Evolutionary conservation across 2,888 invertebrate genomes (phyloP), one percentile per base, ranked within the genome.

Genomic region (Caenorhabditis panamensis): DNA sequence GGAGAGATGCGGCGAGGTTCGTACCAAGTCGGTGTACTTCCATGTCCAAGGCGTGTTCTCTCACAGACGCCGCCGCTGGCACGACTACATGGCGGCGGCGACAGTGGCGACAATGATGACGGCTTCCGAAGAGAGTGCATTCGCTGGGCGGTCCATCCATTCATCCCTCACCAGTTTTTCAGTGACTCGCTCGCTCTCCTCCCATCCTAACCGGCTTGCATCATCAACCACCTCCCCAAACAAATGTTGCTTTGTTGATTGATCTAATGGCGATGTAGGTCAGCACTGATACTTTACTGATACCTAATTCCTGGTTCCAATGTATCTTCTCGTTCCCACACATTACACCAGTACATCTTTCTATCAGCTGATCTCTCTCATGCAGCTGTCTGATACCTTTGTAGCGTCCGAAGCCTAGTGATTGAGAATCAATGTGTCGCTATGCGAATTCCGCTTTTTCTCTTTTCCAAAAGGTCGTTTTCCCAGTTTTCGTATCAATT

Each of bases 11-110:
- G 5, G 28, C 13, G 28, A 36, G 61, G 37, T 20, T 58, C 58
- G 73, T 64, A 75, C 75, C 66, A 75, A 41, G 41, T 73, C 59
- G 73, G 41, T 75, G 75, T 66, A 75, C 75, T 75, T 66, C 66
- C 61, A 58, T 66, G 66, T 73, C 59, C 72, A 31, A 31, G 31
- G 56, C 71, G 62, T 63, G 5, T 31, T 31, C 31, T 72, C 63
- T 63, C 63, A 44, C 59, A 59, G 13, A 58, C 36, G 58, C 20
- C 58, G 56, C 36, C 56, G 54, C 72, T 72, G 72, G 72, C 72
- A 72, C 72, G 59, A 63, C 63, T 44, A 63, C 56, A 62, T 62
- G 72, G 47, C 63, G 54, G 47, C 20, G 41, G 22, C 47, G 47
- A n/a, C 47, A 2, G 4, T 9, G 47, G 41, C 16, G 41, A 16